Evolutionary conservation across 2,797 vertebrate species (phyloP), one percentile per base, ranked within the genome.

Genomic region (Alectoris magna): DNA sequence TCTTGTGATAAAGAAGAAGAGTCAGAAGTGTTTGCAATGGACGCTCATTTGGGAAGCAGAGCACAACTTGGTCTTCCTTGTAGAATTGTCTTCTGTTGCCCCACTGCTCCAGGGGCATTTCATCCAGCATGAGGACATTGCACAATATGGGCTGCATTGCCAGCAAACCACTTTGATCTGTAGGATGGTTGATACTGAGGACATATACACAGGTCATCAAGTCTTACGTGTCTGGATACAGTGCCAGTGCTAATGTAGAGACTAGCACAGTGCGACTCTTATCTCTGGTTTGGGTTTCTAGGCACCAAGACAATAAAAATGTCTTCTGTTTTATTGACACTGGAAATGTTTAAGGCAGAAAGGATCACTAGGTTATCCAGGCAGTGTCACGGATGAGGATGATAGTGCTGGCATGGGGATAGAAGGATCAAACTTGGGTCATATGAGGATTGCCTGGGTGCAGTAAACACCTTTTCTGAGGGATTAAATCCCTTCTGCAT

Each of bases 221-320:
- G 18, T 36, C 46, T 10, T 68, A 36, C 19, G 27, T 24, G 11
- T 5, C 4, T 19, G 26, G 31, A 11, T 21, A 8, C 0, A 0
- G 8, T 27, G 9, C 4, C 68, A 58, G 68, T 77, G 55, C 0
- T 0, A 4, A 10, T 4, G 3, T 18, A 0, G 0, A 5, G 14
- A 39, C 10, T 19, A 36, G 62, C 36, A 31, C 58, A 31, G 21
- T 6, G 44, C 18, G 41, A 55, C 34, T 74, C 51, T 44, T 5
- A 53, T 4, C 60, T 46, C 59, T 29, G 19, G 23, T 49, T 82
- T 23, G 14, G 18, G 46, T 7, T 26, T 58, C 39, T 41, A 83
- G 62, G 18, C 58, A 53, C 34, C 34, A 48, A 14, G 23, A 48
- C 39, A 88, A 31, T 18, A 75, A 7, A 10, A 71, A 51, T 9